phyloP scores from a whole-genome alignment of 2,797 vertebrate genomes.

The Astyanax mexicanus region DNA sequence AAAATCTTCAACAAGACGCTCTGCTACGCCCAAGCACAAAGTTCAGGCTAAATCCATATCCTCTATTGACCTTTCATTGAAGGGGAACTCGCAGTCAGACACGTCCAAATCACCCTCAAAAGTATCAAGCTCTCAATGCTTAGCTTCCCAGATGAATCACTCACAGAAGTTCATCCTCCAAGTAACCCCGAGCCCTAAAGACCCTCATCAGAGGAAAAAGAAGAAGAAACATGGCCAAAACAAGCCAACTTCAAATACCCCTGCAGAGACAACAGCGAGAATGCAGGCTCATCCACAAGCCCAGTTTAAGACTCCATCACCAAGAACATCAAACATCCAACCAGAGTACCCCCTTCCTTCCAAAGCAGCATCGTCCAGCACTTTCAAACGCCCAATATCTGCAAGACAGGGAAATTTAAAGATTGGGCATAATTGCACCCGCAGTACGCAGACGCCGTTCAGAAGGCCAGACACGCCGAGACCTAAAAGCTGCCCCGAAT shows the following conservation, averaged over 20 bases:
- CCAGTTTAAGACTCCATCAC: neutral
- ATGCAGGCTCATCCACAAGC: neutral
- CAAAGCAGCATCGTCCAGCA: neutral
- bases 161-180: neutral
- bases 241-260: constrained; percentile 13
- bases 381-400: constrained; percentile 17
- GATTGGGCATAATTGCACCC: neutral
- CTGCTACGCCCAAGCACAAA: neutral
- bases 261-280: constrained; percentile 2
- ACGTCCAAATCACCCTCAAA: neutral
- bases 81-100: neutral
- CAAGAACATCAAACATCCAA: neutral
- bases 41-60: neutral
- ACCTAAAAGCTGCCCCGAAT: constrained; percentile 11
- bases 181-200: neutral
- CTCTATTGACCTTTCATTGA: neutral
- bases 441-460: neutral
- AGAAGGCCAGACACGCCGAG: constrained; percentile 29
- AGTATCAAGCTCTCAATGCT: neutral
- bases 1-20: neutral
- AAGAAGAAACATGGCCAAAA: constrained; percentile 5
- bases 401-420: neutral
- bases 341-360: neutral
- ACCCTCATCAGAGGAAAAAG: neutral
- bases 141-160: neutral